Evolutionary conservation across 2,888 invertebrate genomes (phyloP).

Genomic region (Ophioninae sp.): DNA sequence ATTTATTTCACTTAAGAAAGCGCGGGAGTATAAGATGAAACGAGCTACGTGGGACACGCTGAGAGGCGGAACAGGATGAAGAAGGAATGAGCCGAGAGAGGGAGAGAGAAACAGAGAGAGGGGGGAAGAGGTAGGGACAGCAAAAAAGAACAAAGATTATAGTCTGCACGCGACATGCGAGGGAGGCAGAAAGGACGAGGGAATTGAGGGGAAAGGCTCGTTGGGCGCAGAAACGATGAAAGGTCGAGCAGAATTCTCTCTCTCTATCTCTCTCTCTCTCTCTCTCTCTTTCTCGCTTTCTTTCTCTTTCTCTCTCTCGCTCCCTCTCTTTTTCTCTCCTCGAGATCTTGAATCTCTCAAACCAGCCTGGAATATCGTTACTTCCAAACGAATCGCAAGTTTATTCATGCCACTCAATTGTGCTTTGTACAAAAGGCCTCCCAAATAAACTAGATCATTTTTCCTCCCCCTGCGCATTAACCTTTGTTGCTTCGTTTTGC

Average conservation of each 20-base stretch:
- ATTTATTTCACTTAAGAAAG: constrained; percentile 66
- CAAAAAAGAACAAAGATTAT: constrained; percentile 54
- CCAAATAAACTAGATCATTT: neutral
- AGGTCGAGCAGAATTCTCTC: constrained; percentile 40
- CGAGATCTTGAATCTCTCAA: constrained; percentile 30
- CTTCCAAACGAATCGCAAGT: constrained; percentile 32
- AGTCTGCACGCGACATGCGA: constrained; percentile 59
- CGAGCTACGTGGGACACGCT: constrained; percentile 52
- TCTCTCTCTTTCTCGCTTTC: constrained; percentile 13
- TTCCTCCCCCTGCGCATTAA: constrained; percentile 4
- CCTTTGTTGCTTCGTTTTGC: neutral
- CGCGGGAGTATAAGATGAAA: constrained; percentile 52
- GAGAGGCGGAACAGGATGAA: constrained; percentile 51
- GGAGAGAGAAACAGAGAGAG: constrained; percentile 32
- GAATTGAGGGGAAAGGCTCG: constrained; percentile 10
- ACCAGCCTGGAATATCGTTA: constrained; percentile 37
- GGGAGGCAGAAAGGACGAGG: constrained; percentile 2
- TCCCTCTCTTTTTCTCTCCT: neutral
- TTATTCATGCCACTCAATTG: constrained; percentile 35
- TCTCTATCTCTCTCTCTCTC: constrained; percentile 4
- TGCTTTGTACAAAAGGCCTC: constrained; percentile 1
- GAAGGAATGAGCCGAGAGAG: constrained; percentile 52
- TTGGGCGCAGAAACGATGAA: constrained; percentile 43
- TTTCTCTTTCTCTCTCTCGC: constrained; percentile 7
- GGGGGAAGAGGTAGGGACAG: constrained; percentile 11